Base-by-base conservation (phyloP, 1,140 invertebrate species). In the Papilio aristodemus region DNA sequence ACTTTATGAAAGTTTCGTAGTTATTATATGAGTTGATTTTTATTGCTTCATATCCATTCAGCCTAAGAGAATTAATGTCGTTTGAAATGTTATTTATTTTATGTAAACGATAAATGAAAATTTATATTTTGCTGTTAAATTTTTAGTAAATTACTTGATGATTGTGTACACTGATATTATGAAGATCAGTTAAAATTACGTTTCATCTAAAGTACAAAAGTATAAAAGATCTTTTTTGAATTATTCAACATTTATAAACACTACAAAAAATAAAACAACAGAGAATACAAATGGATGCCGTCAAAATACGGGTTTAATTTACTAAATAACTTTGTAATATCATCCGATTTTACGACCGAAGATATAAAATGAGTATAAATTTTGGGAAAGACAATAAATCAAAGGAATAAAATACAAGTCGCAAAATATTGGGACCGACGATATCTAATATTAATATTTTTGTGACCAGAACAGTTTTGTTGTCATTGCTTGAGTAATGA, bases 401-500 rank as follows among this genome's bases (percentile, higher is more conserved):
- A 54, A 54, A 22, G 46, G 9, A 22, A 54, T 54, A 54, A 25
- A 54, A 54, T 54, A 54, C 46, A 54, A 54, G 19, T 54, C 46
- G 19, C 46, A 54, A 54, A 54, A 54, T 22, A 54, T 54, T 54
- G 46, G 46, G 22, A 22, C 11, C 17, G 19, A 25, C 46, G 46
- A 54, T 54, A 19, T 22, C 46, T 19, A 54, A 54, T 54, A 54
- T 54, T 54, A 54, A 54, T 54, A 54, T 54, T 54, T 25, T 54
- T 54, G 19, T 11, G 27, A 32, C 27, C 27, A 3, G 19, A 13
- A 25, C 19, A 4, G 46, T 54, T 54, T 50, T 54, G 10, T 22
- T 19, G 19, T 54, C 46, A 22, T 54, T 46, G 14, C 17, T 46
- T 54, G 46, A 13, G 22, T 54, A 3, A 3, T 6, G 6, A 32